Evolutionary conservation across 1,140 invertebrate genomes (phyloP), one percentile per base, ranked within the genome.

Genomic region (Octopus bimaculoides): DNA sequence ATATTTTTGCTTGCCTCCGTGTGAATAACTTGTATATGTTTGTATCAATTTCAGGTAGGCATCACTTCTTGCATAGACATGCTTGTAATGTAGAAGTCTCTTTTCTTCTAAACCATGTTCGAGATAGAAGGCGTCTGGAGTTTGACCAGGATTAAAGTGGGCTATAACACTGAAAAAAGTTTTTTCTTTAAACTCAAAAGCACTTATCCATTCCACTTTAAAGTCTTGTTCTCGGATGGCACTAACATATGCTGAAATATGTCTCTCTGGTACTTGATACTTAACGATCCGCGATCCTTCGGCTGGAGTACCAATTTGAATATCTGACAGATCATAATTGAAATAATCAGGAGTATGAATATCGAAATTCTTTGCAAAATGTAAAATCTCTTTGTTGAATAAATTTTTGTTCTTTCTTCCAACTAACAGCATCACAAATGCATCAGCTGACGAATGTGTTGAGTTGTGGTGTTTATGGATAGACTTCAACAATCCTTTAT

Each of bases 41-140:
- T 88, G 87, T 52, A 88, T 80, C 75, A 85, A 84, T 4, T 86
- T 87, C 61, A 88, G 83, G 77, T 88, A 87, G 81, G 85, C 86
- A 53, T 84, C 82, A 8, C 56, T 56, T 54, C 82, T 80, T 78
- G 87, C 83, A 20, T 85, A 81, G n/a, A 82, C 80, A 0, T 87
- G 81, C 81, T 88, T 88, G 4, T 80, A 79, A 41, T 83, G 78
- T 4, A 84, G 80, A 5, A 88, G 81, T 69, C 83, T 83, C 26
- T 84, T 76, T 75, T 86, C 82, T 0, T 73, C 78, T 17, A 88
- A 77, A 5, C 87, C 87, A 56, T 85, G 83, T 41, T 85, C 77
- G 12, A 87, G 78, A 8, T 84, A 78, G 75, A 81, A 87, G 82
- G 85, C 83, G 17, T 75, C 74, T 52, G 52, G 52, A 78, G 26